phyloP scores from a whole-genome alignment of 92 coral and sea anemone genomes.

The Isaurus tuberculatus region DNA sequence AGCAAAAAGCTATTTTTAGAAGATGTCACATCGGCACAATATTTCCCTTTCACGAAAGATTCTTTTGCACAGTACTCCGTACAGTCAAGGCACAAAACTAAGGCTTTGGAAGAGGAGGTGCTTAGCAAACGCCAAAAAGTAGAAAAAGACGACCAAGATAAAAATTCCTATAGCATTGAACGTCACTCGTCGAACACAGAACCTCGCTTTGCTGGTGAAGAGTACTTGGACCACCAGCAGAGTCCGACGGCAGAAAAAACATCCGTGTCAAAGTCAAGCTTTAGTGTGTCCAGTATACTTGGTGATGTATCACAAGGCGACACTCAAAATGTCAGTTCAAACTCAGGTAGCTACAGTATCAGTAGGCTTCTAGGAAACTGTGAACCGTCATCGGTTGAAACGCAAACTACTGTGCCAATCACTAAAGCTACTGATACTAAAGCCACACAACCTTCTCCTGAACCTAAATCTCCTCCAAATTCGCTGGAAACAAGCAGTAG shows the following conservation, averaged over 20 bases:
- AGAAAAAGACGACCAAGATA: not conserved
- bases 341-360: slow-evolving; percentile 70
- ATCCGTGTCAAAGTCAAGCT: slow-evolving; percentile 56
- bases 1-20: slow-evolving; percentile 24
- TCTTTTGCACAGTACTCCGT: not conserved
- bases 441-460: slow-evolving; percentile 32
- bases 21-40: slow-evolving; percentile 27
- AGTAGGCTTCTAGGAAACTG: slow-evolving; percentile 76
- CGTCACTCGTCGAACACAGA: not conserved
- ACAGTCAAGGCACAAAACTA: not conserved
- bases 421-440: slow-evolving; percentile 24
- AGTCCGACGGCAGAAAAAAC: not conserved
- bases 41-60: slow-evolving; percentile 33
- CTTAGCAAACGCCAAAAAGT: not conserved
- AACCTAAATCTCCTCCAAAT: slow-evolving; percentile 2
- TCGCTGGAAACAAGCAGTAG: not conserved
- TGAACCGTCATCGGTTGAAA: not conserved
- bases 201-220: not conserved
- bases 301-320: slow-evolving; percentile 50
- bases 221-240: not conserved
- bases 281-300: slow-evolving; percentile 82
- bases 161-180: not conserved
- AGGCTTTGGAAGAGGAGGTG: slow-evolving; percentile 8
- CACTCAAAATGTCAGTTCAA: slow-evolving; percentile 46
- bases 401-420: slow-evolving; percentile 19